Conservation (phyloP, 2,797 vertebrate species). For the Anguilla obscura region DNA sequence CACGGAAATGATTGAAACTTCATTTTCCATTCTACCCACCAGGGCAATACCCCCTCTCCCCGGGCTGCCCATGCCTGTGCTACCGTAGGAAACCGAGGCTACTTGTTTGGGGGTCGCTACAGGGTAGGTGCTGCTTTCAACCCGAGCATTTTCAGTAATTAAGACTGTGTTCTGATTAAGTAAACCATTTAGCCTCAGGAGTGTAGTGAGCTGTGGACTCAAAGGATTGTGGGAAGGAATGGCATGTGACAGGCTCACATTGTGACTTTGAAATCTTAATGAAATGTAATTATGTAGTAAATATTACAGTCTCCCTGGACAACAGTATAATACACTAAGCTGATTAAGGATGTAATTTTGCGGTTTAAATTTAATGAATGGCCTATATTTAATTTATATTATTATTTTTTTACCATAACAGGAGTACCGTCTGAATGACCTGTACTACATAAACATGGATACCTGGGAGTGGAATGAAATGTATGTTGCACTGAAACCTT, state of each 20-base stretch:
- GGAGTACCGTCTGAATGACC: slow-evolving; percentile 91
- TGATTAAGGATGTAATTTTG: not conserved
- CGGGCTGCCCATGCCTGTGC: slow-evolving; percentile 94
- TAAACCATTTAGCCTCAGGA: not conserved
- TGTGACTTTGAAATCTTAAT: not conserved
- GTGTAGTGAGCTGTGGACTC: not conserved
- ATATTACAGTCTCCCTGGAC: not conserved
- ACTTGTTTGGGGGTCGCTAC: slow-evolving; percentile 91
- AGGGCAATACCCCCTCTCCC: slow-evolving; percentile 89
- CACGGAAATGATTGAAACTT: not conserved
- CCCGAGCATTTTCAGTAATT: not conserved
- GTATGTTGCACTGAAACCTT: slow-evolving; percentile 64
- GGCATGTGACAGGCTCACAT: not conserved
- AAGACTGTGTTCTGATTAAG: not conserved
- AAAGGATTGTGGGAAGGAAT: not conserved
- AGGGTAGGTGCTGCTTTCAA: slow-evolving; percentile 67
- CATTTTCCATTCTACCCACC: slow-evolving; percentile 18
- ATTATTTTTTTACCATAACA: slow-evolving; percentile 49
- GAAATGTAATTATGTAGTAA: not conserved
- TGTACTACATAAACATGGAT: slow-evolving; percentile 90
- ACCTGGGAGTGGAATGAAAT: slow-evolving; percentile 95
- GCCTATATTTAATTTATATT: slow-evolving; percentile 14
- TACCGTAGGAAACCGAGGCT: slow-evolving; percentile 86
- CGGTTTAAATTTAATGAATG: not conserved
- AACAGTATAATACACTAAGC: not conserved